Conservation (phyloP, 92 coral and sea anemone genomes). For the Epizoanthus rinbou region DNA sequence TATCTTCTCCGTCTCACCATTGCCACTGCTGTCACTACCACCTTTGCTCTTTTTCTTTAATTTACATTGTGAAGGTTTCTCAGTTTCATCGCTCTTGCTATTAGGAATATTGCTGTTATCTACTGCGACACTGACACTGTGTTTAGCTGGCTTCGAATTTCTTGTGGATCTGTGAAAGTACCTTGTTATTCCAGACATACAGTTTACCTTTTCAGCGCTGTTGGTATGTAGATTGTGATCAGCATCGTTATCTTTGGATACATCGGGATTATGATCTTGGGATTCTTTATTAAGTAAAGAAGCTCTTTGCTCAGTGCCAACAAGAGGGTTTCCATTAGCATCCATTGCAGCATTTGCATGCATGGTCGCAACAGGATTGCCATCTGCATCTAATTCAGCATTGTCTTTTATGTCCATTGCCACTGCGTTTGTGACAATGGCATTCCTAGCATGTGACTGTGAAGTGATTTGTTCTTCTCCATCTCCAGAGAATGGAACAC, state of each 20-base stretch:
- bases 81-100: neutral
- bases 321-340: neutral
- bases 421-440: neutral
- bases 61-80: neutral
- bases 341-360: neutral
- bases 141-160: constrained; percentile 3
- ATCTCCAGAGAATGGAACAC: neutral
- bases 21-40: neutral
- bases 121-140: neutral
- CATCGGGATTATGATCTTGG: neutral
- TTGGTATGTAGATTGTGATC: neutral
- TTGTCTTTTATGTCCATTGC: neutral
- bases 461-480: neutral
- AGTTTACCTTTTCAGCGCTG: constrained; percentile 8
- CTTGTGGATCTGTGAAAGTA: constrained; percentile 66
- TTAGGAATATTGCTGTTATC: neutral
- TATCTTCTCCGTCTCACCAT: neutral
- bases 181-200: constrained; percentile 76
- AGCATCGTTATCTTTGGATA: neutral
- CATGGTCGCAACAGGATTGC: neutral
- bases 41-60: neutral
- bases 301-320: neutral
- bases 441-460: neutral
- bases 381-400: neutral
- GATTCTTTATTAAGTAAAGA: neutral